These are phyloP conservation scores for Pteronura brasiliensis DNA, from an alignment of 2,113 vertebrate genomes.

Conservation along the genomic window DNA sequence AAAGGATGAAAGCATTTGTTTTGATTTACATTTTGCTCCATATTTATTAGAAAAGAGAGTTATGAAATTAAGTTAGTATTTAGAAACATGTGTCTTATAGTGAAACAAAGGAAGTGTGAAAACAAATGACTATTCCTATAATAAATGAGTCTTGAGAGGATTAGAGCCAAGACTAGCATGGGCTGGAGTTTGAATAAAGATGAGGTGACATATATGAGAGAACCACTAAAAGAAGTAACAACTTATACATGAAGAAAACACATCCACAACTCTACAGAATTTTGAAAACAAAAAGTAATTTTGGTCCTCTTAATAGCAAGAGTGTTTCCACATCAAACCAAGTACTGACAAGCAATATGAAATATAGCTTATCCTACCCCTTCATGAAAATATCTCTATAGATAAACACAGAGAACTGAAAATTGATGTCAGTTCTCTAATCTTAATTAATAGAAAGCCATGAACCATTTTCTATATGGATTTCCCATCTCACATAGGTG, in stretches of 20 bases:
- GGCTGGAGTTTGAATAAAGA: not conserved
- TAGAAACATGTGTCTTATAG: not conserved
- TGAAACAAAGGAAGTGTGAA: not conserved
- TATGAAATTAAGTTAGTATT: not conserved
- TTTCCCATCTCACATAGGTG: not conserved
- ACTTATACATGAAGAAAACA: not conserved
- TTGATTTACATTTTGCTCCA: not conserved
- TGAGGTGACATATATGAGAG: not conserved
- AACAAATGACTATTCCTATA: not conserved
- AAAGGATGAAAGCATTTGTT: not conserved
- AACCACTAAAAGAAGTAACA: not conserved
- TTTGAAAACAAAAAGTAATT: not conserved
- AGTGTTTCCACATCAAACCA: not conserved
- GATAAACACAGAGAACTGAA: not conserved
- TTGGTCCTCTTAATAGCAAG: not conserved
- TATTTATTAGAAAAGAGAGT: not conserved
- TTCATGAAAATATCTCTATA: not conserved
- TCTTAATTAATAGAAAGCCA: not conserved
- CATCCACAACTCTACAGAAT: not conserved
- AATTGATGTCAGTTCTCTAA: not conserved
- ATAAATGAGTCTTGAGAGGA: not conserved
- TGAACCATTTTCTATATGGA: not conserved
- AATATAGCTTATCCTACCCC: not conserved
- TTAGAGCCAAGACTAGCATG: not conserved
- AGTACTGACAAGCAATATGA: not conserved